Percentiles rank a stretch among this genome's conserved stretches.
Conservation (phyloP, 2,113 vertebrate genomes). For the Plectropomus leopardus region DNA sequence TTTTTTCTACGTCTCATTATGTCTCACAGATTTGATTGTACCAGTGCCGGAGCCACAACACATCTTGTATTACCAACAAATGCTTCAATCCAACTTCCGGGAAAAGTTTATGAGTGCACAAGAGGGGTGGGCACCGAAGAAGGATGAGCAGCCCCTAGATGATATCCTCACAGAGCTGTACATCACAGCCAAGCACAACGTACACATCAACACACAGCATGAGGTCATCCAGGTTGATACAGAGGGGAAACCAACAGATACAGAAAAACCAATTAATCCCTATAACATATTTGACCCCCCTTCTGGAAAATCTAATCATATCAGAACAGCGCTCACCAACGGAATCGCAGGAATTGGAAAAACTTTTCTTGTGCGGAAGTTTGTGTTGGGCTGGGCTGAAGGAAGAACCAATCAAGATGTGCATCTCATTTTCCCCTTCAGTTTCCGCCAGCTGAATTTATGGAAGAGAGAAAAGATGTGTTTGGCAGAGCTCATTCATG, state of each 20-base stretch:
- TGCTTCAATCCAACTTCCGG: constrained; percentile 44
- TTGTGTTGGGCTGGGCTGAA: no score
- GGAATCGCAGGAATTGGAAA: constrained; percentile 48
- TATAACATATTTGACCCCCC: constrained; percentile 33
- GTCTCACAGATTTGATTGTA: background rate
- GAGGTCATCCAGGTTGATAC: constrained; percentile 32
- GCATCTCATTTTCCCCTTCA: constrained; percentile 56
- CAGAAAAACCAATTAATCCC: constrained; percentile 6
- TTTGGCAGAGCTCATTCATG: constrained; percentile 43
- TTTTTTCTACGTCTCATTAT: no score
- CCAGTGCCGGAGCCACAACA: constrained; percentile 3
- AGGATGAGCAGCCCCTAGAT: background rate
- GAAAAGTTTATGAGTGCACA: constrained; percentile 30
- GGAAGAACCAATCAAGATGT: no score
- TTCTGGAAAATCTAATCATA: constrained; percentile 11
- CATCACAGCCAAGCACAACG: background rate
- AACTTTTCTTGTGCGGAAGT: no score
- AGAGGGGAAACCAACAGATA: constrained; percentile 7
- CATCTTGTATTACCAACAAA: constrained; percentile 30
- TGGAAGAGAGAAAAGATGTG: constrained; percentile 12
- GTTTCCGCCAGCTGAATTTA: constrained; percentile 42
- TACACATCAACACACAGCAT: constrained; percentile 19
- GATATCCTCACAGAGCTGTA: constrained; percentile 46
- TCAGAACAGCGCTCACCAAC: constrained; percentile 46
- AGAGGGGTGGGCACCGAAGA: constrained; percentile 12